A percentile compares a stretch with the other conserved stretches of the same genome.
phyloP scores from a whole-genome alignment of 2,797 vertebrate genomes.

The Coreius guichenoti region DNA sequence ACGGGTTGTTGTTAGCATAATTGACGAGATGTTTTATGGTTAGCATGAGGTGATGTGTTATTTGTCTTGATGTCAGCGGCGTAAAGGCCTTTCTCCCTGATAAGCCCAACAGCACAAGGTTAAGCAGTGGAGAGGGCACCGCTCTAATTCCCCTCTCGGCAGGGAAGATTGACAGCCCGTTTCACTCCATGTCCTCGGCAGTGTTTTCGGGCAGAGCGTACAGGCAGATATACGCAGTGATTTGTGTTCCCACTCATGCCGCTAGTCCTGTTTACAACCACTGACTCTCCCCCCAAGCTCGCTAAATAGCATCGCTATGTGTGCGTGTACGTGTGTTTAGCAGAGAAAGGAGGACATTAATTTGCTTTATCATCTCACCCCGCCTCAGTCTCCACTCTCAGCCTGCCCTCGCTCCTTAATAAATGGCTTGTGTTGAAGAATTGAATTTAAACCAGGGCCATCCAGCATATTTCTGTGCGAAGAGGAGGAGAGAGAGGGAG shows the following conservation, averaged over 20 bases:
- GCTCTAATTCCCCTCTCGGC: slow-evolving; percentile 50
- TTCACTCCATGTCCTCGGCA: slow-evolving; percentile 65
- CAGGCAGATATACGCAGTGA: slow-evolving; percentile 71
- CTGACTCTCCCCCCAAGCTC: slow-evolving; percentile 50
- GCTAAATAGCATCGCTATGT: slow-evolving; percentile 62
- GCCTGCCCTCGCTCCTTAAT: slow-evolving; percentile 74
- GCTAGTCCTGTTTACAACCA: slow-evolving; percentile 76
- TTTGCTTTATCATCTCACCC: slow-evolving; percentile 79
- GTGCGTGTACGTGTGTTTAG: slow-evolving; percentile 63
- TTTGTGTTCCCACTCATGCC: slow-evolving; percentile 76
- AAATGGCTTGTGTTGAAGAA: slow-evolving; percentile 77
- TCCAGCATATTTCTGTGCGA: slow-evolving; percentile 71
- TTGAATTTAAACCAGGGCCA: slow-evolving; percentile 81
- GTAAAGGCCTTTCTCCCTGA: slow-evolving; percentile 51
- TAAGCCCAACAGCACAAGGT: slow-evolving; percentile 55
- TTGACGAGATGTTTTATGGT: slow-evolving; percentile 29
- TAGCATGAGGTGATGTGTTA: neutral
- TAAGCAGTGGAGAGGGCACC: slow-evolving; percentile 43
- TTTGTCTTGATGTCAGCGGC: slow-evolving; percentile 31
- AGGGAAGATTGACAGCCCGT: slow-evolving; percentile 69
- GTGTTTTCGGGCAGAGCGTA: slow-evolving; percentile 54
- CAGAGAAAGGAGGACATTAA: slow-evolving; percentile 77
- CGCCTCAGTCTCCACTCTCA: slow-evolving; percentile 53
- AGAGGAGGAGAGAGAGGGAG: slow-evolving; percentile 70
- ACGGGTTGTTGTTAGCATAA: slow-evolving; percentile 25